Base-by-base conservation (phyloP, 2,113 vertebrate genomes). In the Lophotis ruficrista region DNA sequence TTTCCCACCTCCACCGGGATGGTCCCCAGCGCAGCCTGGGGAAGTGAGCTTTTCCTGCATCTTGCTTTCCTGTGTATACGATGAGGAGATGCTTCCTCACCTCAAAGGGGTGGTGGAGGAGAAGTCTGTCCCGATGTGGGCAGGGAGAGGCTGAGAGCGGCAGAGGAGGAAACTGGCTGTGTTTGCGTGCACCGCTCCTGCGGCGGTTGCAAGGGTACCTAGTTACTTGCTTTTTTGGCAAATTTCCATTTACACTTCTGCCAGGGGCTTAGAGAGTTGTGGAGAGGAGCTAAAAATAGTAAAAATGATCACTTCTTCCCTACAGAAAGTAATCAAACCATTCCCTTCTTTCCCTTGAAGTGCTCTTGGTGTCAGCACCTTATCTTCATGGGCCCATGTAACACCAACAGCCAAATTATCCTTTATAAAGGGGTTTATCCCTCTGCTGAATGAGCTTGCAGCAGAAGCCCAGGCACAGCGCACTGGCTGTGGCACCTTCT, bases 11-110 rank as follows among this genome's bases (percentile, higher is more conserved):
- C 38, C 33, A 16, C 43, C 0, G 0, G 43, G 86, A 75, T 11
- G 8, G 37, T 76, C 43, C 61, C 58, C 31, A 56, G 87, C 0
- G 0, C 47, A 58, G 77, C 60, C 50, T 25, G 25, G 47, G 50
- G 77, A 89, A 95, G 43, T 41, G 37, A 84, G 51, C 41, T 91
- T 77, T 93, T 94, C 65, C 80, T 93, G 68, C 31, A 31, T 73
- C 41, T 86, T 56, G 25, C 62, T 70, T 84, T 91, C 56, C 48
- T 37, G 24, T 8, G 4, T 43, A 41, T 70, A 6, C 0, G 4
- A 60, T 56, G 47, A 78, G 71, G 83, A 80, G 76, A 70, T 78
- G 37, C 80, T 90, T 92, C 91, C 87, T 90, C 37, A 6, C 10
- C 66, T 87, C 58, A 15, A 31, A 91, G 47, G 45, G 37, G 15